These are phyloP conservation scores for Sarcophaga rosellei DNA, from an alignment of 2,888 invertebrate genomes.

Conservation along the genomic window DNA sequence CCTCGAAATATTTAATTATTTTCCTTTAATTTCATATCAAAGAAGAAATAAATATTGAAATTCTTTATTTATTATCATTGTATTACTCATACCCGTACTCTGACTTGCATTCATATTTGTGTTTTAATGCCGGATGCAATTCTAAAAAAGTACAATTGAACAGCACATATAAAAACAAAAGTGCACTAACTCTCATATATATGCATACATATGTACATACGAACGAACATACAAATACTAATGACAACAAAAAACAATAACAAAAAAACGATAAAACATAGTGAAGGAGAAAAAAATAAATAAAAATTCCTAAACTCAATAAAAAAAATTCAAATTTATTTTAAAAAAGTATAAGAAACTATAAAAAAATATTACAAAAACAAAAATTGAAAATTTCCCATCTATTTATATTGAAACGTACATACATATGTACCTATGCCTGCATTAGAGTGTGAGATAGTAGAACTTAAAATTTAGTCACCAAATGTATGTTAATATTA, in stretches of 20 bases:
- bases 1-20: too few species aligned
- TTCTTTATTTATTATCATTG: constrained; percentile 29
- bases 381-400: constrained; percentile 34
- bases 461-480: too few species aligned
- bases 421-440: too few species aligned
- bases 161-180: not conserved
- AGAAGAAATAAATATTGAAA: constrained; percentile 1
- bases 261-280: constrained; percentile 15
- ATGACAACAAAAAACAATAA: too few species aligned
- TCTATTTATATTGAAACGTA: constrained; percentile 2
- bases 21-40: not conserved
- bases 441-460: too few species aligned
- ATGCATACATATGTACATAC: too few species aligned
- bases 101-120: not conserved
- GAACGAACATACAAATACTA: not conserved
- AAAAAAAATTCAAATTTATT: constrained; percentile 30
- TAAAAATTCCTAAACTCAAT: constrained; percentile 27
- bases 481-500: too few species aligned
- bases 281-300: constrained; percentile 25
- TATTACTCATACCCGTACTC: constrained; percentile 26
- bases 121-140: constrained; percentile 54
- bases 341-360: not conserved
- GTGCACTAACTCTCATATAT: too few species aligned
- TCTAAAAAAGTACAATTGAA: constrained; percentile 22
- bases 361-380: not conserved